Conservation (phyloP, 30 jellyfish, hydroid and myxozoan genomes). For the Chironex yamaguchii region DNA sequence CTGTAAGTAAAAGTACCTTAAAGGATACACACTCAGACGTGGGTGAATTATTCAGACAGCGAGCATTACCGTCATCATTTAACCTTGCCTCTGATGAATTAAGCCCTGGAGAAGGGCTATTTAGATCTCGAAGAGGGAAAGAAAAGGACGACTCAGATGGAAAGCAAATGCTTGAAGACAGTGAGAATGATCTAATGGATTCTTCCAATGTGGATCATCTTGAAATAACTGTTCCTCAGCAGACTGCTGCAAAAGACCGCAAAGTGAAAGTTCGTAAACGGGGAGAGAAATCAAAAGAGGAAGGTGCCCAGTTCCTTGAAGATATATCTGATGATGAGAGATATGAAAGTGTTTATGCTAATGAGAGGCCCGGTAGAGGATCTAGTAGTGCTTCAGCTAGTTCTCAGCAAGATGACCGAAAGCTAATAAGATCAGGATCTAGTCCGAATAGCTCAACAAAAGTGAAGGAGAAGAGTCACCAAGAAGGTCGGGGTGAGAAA, state of each 20-base stretch:
- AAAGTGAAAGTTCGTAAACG: constrained; percentile 28
- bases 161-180: not conserved
- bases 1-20: not conserved
- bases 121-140: not conserved
- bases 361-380: not conserved
- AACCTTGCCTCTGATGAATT: not conserved
- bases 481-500: not conserved
- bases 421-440: not conserved
- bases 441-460: not conserved
- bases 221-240: constrained; percentile 88
- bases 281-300: not conserved
- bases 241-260: constrained; percentile 32
- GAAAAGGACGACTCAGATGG: not conserved
- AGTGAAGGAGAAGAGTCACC: not conserved
- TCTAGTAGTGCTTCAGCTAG: not conserved
- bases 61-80: not conserved
- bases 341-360: not conserved
- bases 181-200: constrained; percentile 3
- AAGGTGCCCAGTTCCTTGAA: not conserved
- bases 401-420: not conserved
- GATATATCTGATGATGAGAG: not conserved
- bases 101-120: not conserved
- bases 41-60: not conserved
- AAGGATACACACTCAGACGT: not conserved
- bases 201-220: constrained; percentile 81